Evolutionary conservation across 2,797 vertebrate genomes (phyloP), one percentile per base, ranked within the genome.

Genomic region (Limnodromus scolopaceus): DNA sequence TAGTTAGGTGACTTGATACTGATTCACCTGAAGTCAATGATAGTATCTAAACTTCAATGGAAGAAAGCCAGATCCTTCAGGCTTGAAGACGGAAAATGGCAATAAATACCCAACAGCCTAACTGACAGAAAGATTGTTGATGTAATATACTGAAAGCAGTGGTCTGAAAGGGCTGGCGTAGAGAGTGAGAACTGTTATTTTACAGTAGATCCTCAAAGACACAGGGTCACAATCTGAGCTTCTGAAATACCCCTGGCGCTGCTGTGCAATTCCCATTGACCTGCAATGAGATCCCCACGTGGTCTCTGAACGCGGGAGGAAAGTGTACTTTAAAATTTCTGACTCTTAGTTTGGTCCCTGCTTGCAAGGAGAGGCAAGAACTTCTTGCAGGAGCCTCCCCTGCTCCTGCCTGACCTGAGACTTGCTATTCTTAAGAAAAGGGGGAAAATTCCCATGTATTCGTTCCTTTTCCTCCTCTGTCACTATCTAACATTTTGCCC

Each of bases 401-500:
- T 69, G 39, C 13, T 70, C 32, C n/a, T 79, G 11, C 41, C 64
- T 79, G 39, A 25, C 10, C 45, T 85, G 75, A 68, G 34, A 30
- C n/a, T 72, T 91, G 20, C n/a, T 92, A 46, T 72, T 53, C 46
- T 85, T 80, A 63, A 60, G 85, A 81, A 84, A 96, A 94, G 78
- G 46, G 39, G 63, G 19, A 41, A 70, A 93, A 92, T 88, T 90
- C 65, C 16, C 27, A 13, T 23, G 38, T 48, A 24, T 36, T 76
- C 3, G 0, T 78, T 74, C 55, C 48, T 87, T 55, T 46, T 94
- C 11, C 36, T 86, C 4, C 23, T 91, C 94, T 88, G 66, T 72
- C 75, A 30, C 82, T 57, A 71, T 85, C 94, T 96, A 87, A 89
- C 61, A 57, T 79, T 84, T 95, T 96, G 53, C 84, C 91, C 88